Percentiles rank a stretch among this genome's conserved stretches.
phyloP scores from a whole-genome alignment of 2,888 invertebrate genomes.

The Ypsolopha scabrella region DNA sequence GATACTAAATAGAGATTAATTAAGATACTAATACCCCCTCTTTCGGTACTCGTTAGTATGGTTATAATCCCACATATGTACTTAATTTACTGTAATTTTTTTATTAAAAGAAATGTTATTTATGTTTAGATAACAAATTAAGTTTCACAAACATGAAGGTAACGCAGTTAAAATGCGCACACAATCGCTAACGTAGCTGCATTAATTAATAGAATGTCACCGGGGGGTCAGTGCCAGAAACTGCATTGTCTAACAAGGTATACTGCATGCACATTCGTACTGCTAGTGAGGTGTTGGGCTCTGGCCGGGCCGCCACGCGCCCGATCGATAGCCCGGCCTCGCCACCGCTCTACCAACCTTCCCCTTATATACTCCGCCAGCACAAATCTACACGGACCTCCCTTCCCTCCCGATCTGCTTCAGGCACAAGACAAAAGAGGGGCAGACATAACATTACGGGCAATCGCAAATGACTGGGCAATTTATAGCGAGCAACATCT shows the following conservation, averaged over 20 bases:
- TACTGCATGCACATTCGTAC: slow-evolving; percentile 12
- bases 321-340: slow-evolving; percentile 32
- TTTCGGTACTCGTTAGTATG: too few relatives aligned
- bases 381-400: background rate
- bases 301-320: background rate
- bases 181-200: too few relatives aligned
- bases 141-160: too few relatives aligned
- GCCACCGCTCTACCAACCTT: slow-evolving; percentile 12
- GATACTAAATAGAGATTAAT: too few relatives aligned
- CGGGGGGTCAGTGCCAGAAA: background rate
- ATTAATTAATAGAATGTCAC: too few relatives aligned
- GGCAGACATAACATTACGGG: background rate
- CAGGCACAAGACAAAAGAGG: slow-evolving; percentile 1
- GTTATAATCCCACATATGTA: too few relatives aligned
- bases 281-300: slow-evolving; percentile 3
- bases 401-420: background rate
- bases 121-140: too few relatives aligned
- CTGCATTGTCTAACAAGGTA: background rate
- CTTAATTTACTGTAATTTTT: too few relatives aligned
- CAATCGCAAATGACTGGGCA: background rate
- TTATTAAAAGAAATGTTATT: too few relatives aligned
- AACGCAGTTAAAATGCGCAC: too few relatives aligned
- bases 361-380: background rate
- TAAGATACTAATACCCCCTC: too few relatives aligned
- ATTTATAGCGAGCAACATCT: background rate